phyloP scores from a whole-genome alignment of 2,888 invertebrate genomes.

The Drosophila nr. fundita region DNA sequence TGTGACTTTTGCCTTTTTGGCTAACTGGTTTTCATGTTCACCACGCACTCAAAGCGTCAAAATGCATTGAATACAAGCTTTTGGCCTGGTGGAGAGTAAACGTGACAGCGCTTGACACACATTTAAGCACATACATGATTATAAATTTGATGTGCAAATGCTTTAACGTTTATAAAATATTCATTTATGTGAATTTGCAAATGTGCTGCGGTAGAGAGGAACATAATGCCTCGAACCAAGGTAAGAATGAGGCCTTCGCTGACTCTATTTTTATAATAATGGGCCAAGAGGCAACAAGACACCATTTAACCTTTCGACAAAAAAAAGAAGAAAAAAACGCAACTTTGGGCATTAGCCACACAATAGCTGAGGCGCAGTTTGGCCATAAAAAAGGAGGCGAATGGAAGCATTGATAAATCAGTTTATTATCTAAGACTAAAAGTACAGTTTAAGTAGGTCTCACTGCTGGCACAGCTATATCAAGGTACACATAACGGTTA shows the following conservation, averaged over 20 bases:
- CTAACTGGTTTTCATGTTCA: conserved; percentile 6
- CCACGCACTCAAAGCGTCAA: conserved; percentile 17
- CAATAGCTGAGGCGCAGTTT: conserved; percentile 31
- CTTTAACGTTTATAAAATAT: not conserved
- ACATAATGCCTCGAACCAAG: conserved; percentile 23
- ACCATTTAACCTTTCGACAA: conserved; percentile 42
- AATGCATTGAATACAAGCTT: conserved; percentile 18
- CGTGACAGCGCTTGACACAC: conserved; percentile 7
- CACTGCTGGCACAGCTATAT: conserved; percentile 20
- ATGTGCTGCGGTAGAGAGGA: not conserved
- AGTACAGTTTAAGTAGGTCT: conserved; percentile 44
- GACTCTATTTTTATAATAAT: conserved; percentile 37
- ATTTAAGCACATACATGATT: not conserved
- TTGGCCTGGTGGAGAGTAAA: not conserved
- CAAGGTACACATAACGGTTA: conserved; percentile 26
- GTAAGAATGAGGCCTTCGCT: conserved; percentile 38
- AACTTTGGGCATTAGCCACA: conserved; percentile 10
- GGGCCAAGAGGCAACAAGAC: conserved; percentile 41
- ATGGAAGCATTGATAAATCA: conserved; percentile 43
- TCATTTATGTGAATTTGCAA: not conserved
- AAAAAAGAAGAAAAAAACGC: not conserved
- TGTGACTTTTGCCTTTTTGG: not conserved
- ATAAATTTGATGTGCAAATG: not conserved
- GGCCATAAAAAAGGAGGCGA: conserved; percentile 19
- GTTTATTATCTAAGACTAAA: conserved; percentile 58